phyloP scores from a whole-genome alignment of 2,797 vertebrate genomes.

The Ceyx erithaca region DNA sequence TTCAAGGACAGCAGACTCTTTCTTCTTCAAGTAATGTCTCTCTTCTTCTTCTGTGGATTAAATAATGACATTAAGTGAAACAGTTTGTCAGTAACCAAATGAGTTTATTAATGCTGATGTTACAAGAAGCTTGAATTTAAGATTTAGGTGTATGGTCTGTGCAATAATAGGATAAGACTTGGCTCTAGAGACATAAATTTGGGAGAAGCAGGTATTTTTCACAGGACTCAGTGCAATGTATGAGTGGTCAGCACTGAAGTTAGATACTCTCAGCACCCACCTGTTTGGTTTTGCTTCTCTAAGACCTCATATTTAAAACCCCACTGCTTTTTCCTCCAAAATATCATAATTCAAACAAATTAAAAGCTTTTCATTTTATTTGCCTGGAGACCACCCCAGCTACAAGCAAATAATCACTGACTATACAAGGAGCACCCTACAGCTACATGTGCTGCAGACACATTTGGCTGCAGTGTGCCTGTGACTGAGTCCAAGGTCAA shows the following conservation, averaged over 20 bases:
- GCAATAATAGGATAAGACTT: background rate
- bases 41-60: conserved; percentile 76
- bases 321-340: too few relatives aligned
- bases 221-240: too few relatives aligned
- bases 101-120: background rate
- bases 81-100: background rate
- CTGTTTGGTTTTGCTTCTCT: too few relatives aligned
- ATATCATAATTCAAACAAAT: too few relatives aligned
- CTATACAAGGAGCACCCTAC: too few relatives aligned
- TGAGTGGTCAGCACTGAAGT: too few relatives aligned
- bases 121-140: background rate
- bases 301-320: too few relatives aligned
- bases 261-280: too few relatives aligned
- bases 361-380: too few relatives aligned
- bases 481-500: background rate
- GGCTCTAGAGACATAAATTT: background rate
- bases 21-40: conserved; percentile 67
- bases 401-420: too few relatives aligned
- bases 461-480: background rate
- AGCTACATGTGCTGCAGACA: too few relatives aligned
- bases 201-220: background rate
- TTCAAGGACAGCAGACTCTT: conserved; percentile 78
- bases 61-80: background rate
- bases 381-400: too few relatives aligned
- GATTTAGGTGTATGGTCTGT: background rate